A percentile compares a stretch with the other conserved stretches of the same genome.
phyloP scores from a whole-genome alignment of 2,888 invertebrate species.

The Gasteruption jaculator region DNA sequence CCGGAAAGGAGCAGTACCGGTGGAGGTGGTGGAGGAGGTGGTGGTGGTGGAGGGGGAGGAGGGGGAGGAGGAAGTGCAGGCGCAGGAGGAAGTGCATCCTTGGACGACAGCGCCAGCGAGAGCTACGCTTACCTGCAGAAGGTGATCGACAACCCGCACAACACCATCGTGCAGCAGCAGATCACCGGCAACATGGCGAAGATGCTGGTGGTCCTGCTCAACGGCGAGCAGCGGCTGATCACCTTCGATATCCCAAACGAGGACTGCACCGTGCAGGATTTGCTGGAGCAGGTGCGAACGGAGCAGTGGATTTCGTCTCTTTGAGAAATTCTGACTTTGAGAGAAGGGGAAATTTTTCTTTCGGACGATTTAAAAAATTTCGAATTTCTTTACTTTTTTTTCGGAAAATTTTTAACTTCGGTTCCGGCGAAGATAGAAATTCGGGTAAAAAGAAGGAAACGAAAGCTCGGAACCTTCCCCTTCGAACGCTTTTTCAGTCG shows the following conservation, averaged over 20 bases:
- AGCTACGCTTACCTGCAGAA: constrained; percentile 41
- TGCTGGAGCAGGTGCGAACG: constrained; percentile 66
- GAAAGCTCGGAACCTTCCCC: too few species aligned
- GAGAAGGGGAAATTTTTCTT: neutral
- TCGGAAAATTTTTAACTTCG: constrained; percentile 1
- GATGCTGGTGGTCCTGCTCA: constrained; percentile 74
- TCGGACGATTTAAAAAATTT: constrained; percentile 8
- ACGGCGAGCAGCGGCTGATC: constrained; percentile 76
- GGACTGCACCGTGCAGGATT: constrained; percentile 77
- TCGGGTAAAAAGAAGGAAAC: too few species aligned
- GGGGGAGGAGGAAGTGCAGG: too few species aligned
- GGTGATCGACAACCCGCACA: constrained; percentile 40
- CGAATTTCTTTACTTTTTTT: constrained; percentile 11
- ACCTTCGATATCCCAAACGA: constrained; percentile 79
- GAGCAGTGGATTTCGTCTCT: constrained; percentile 1
- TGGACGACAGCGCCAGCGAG: constrained; percentile 36
- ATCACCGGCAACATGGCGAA: constrained; percentile 61
- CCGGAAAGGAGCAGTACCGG: too few species aligned
- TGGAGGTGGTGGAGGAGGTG: too few species aligned
- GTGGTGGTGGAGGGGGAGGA: too few species aligned
- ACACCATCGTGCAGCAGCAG: constrained; percentile 43
- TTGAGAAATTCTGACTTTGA: constrained; percentile 7
- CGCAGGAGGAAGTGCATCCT: constrained; percentile 12
- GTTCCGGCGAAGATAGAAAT: too few species aligned
- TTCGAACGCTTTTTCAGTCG: too few species aligned